phyloP scores from a whole-genome alignment of 2,888 invertebrate genomes.

The Lasioglossum marginatum region DNA sequence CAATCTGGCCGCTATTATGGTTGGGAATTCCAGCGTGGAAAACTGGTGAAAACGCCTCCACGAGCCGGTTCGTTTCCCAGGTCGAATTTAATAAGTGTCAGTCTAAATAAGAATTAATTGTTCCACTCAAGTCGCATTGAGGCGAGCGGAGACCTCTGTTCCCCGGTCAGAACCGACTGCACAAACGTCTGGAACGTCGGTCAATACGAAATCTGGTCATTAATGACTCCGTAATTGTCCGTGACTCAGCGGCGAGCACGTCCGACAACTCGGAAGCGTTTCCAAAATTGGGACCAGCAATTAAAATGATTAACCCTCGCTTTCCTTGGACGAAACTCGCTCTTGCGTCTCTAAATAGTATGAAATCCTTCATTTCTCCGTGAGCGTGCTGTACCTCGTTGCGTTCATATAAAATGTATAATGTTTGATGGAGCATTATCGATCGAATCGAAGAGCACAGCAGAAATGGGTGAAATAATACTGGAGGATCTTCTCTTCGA shows the following conservation, averaged over 20 bases:
- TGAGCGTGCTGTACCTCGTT: neutral
- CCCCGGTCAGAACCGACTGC: constrained; percentile 22
- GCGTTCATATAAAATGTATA: neutral
- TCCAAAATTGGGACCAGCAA: neutral
- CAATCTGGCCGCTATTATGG: neutral
- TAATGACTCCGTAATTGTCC: neutral
- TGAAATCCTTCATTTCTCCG: neutral
- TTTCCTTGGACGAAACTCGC: neutral
- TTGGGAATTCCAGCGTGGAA: neutral
- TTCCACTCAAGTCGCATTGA: constrained; percentile 42
- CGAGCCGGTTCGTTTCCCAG: neutral
- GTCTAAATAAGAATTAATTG: constrained; percentile 64
- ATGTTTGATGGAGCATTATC: neutral
- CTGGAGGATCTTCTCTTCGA: neutral
- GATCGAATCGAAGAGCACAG: neutral
- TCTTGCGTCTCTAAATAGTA: neutral
- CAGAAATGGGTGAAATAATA: neutral
- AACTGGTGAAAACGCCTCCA: neutral
- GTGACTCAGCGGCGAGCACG: neutral
- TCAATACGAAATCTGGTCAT: constrained; percentile 26
- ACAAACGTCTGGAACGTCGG: constrained; percentile 19
- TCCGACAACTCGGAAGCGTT: neutral
- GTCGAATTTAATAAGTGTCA: constrained; percentile 54
- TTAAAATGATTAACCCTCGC: neutral
- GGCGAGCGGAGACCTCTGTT: constrained; percentile 38